Conservation (phyloP, 2,888 invertebrate species). For the Trachelus tabidus region DNA sequence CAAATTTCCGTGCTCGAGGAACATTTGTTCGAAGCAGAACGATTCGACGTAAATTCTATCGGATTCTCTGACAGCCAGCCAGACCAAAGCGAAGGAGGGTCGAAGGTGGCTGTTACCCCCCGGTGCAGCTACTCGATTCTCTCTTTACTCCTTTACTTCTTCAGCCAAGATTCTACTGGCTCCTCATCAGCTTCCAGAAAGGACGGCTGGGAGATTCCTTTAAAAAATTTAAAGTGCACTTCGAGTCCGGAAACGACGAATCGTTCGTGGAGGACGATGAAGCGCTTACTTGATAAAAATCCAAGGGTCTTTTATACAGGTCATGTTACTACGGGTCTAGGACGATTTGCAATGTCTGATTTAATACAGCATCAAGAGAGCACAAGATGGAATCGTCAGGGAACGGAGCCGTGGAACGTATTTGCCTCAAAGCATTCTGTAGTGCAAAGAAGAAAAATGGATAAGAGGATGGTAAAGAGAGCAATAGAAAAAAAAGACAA, state of each 20-base stretch:
- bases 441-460: not conserved
- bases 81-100: not conserved
- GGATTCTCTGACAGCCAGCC: not conserved
- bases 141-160: not conserved
- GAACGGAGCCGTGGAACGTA: not conserved
- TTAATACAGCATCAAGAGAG: not conserved
- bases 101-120: not conserved
- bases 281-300: not conserved
- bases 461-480: not conserved
- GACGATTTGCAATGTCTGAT: not conserved
- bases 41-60: conserved; percentile 3
- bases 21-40: not conserved
- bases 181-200: not conserved
- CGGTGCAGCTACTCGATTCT: not conserved
- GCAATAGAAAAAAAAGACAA: conserved; percentile 7
- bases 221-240: not conserved
- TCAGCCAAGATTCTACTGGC: not conserved
- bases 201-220: not conserved
- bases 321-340: not conserved
- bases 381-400: not conserved
- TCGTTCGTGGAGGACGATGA: not conserved
- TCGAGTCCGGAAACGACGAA: not conserved
- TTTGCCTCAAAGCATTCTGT: not conserved
- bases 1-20: not conserved
- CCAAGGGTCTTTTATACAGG: not conserved